Evolutionary conservation across 2,888 invertebrate genomes (phyloP), one percentile per base, ranked within the genome.

Genomic region (Aphrophora alni): DNA sequence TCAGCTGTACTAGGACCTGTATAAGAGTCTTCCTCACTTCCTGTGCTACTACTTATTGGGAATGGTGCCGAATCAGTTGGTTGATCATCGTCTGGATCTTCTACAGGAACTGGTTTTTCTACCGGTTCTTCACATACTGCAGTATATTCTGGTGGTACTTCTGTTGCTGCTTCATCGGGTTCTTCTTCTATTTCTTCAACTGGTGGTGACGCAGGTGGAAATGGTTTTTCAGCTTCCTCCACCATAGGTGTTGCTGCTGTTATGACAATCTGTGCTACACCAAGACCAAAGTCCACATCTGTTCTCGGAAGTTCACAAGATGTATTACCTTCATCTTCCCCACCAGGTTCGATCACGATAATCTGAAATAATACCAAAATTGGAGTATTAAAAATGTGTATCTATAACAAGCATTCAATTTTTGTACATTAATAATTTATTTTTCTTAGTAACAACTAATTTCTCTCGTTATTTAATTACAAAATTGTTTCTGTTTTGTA

Each of bases 211-310:
- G 85, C 84, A 14, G 93, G 93, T 17, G 95, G 95, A 89, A 95
- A 95, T 44, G 93, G 92, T 87, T 93, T 93, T 85, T 95, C 95
- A 68, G 95, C 92, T 87, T 96, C 95, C 89, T 97, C 97, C 86
- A 93, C 90, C 95, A 96, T 96, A 71, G 97, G 97, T 70, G 97
- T 97, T 84, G 97, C 97, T 78, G 97, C 97, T 73, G 97, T 97
- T 88, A 97, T 97, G 81, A 97, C 96, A 86, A 97, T 97, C 88
- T 96, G 95, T 77, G 95, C 96, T 85, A 95, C 95, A 83, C 95
- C 95, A 83, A 96, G 91, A 85, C 94, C 94, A 85, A 75, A 74
- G 14, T 78, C 75, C 0, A 51, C 44, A 38, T 71, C 26, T 0
- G 80, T 74, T 1, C 82, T 80, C 0, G 83, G 80, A 24, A 82